These are phyloP conservation scores for Hippoglossus stenolepis DNA, from an alignment of 2,113 vertebrate species.

Conservation along the genomic window DNA sequence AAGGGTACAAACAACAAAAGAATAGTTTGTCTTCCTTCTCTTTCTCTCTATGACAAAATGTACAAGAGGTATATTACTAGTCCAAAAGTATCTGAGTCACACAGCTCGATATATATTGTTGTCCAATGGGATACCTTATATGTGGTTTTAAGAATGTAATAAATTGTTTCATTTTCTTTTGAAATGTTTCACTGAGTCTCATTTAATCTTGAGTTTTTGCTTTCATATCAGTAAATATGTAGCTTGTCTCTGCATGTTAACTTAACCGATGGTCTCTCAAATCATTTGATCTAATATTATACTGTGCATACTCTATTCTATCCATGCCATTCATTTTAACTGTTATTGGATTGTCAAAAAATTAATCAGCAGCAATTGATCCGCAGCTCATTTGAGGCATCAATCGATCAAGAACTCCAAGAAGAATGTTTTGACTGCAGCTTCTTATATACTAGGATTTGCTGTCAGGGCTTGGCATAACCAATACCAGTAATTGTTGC, in stretches of 20 bases:
- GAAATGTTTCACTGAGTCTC: slow-evolving; percentile 43
- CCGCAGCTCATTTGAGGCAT: background rate
- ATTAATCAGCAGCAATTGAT: background rate
- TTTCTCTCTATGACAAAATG: slow-evolving; percentile 75
- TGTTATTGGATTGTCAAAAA: background rate
- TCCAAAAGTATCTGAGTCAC: slow-evolving; percentile 76
- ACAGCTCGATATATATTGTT: slow-evolving; percentile 79
- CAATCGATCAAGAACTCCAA: background rate
- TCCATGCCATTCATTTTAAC: background rate
- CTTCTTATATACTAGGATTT: background rate
- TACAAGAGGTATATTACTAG: slow-evolving; percentile 81
- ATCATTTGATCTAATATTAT: background rate
- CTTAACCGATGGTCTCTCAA: slow-evolving; percentile 4
- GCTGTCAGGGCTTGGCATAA: too few species aligned
- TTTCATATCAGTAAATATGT: background rate
- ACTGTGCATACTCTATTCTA: background rate
- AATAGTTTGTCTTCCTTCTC: slow-evolving; percentile 61
- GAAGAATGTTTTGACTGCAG: background rate
- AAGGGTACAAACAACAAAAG: slow-evolving; percentile 74
- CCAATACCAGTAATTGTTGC: too few species aligned
- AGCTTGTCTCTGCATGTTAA: background rate
- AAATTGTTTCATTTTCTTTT: slow-evolving; percentile 81
- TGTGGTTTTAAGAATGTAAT: slow-evolving; percentile 87
- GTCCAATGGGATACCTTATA: slow-evolving; percentile 80
- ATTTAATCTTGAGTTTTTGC: background rate